phyloP scores from a whole-genome alignment of 2,113 vertebrate genomes.

The Scomber colias region DNA sequence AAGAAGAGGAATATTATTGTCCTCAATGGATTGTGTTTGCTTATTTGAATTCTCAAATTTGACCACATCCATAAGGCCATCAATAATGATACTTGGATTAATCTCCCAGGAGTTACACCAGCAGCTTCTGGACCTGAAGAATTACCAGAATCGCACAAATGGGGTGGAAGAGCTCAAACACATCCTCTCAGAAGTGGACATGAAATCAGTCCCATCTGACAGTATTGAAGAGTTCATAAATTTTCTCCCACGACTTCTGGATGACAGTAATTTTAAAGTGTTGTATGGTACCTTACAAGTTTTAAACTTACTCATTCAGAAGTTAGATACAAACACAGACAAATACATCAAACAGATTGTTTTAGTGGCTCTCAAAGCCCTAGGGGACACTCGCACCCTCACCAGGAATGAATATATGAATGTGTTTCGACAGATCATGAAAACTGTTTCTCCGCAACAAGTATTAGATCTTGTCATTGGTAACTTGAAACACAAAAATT shows the following conservation, averaged over 20 bases:
- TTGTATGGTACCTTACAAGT: conserved; percentile 88
- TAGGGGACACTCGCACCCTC: conserved; percentile 87
- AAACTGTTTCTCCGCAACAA: conserved; percentile 83
- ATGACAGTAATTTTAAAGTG: conserved; percentile 91
- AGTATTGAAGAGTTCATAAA: conserved; percentile 85
- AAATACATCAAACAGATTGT: conserved; percentile 85
- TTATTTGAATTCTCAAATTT: conserved; percentile 64
- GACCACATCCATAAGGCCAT: conserved; percentile 49
- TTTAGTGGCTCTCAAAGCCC: conserved; percentile 84
- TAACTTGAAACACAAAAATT: conserved; percentile 88
- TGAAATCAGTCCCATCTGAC: conserved; percentile 76
- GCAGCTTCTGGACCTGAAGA: conserved; percentile 89
- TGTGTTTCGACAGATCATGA: conserved; percentile 87
- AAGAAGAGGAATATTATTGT: conserved; percentile 60
- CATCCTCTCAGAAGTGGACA: conserved; percentile 81
- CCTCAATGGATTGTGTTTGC: conserved; percentile 49
- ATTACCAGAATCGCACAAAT: conserved; percentile 89
- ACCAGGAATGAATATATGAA: conserved; percentile 88
- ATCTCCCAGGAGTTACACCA: conserved; percentile 89
- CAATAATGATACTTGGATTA: conserved; percentile 89
- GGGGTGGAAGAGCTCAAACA: conserved; percentile 90
- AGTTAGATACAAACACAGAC: conserved; percentile 81
- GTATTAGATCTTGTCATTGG: conserved; percentile 87
- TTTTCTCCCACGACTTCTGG: conserved; percentile 86
- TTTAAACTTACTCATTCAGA: conserved; percentile 87